Percentiles rank a stretch among this genome's conserved stretches.
phyloP scores from a whole-genome alignment of 2,797 vertebrate species.

The Sebastes trivittatus region DNA sequence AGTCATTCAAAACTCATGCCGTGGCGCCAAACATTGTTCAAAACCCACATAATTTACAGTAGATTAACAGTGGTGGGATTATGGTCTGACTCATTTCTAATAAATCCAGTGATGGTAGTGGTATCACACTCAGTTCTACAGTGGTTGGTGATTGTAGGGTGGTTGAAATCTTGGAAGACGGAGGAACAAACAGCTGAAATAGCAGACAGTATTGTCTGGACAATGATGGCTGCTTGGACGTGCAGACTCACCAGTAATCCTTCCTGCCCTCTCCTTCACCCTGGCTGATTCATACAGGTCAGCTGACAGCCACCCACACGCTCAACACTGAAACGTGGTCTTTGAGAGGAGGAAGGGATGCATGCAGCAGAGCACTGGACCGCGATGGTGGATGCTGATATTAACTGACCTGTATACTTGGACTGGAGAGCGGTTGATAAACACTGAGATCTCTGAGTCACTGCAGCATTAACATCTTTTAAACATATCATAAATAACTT shows the following conservation, averaged over 20 bases:
- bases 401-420: neutral
- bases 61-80: neutral
- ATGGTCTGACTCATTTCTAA: neutral
- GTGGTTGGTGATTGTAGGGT: neutral
- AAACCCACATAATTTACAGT: neutral
- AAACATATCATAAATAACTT: neutral
- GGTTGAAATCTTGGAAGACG: neutral
- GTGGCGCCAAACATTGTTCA: neutral
- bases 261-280: slow-evolving; percentile 31
- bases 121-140: neutral
- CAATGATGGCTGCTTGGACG: neutral
- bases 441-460: neutral
- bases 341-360: neutral
- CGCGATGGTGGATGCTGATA: slow-evolving; percentile 1
- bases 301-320: slow-evolving; percentile 45
- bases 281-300: slow-evolving; percentile 47
- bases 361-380: slow-evolving; percentile 7
- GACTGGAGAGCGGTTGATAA: neutral
- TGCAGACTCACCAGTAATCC: slow-evolving; percentile 16
- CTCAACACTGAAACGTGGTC: slow-evolving; percentile 3
- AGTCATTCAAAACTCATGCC: neutral
- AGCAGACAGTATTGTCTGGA: neutral
- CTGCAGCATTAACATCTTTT: neutral
- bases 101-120: neutral
- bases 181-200: neutral